Conservation (phyloP, 2,888 invertebrate species). For the Lottia scabra region DNA sequence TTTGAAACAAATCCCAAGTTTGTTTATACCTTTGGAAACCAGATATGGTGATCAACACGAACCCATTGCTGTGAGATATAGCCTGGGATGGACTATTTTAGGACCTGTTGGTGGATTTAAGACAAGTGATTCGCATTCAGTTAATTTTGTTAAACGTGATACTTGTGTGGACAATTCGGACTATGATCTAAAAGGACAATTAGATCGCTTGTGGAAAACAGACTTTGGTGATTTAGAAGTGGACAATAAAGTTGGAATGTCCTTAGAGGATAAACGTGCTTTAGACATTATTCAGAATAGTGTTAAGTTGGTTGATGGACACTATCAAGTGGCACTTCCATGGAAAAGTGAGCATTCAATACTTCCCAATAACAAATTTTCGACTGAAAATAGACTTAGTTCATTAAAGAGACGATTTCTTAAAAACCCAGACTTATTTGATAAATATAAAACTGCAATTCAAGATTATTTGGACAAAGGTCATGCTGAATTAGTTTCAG, state of each 20-base stretch:
- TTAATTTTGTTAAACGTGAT: not conserved
- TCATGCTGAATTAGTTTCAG: not conserved
- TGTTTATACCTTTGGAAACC: not conserved
- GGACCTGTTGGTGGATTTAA: not conserved
- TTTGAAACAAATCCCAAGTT: not conserved
- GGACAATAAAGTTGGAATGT: not conserved
- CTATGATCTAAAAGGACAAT: not conserved
- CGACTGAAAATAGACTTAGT: not conserved
- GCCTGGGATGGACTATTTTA: not conserved
- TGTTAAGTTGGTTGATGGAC: not conserved
- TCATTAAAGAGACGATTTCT: not conserved
- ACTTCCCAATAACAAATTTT: not conserved
- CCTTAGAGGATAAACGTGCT: not conserved
- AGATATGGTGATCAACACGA: not conserved
- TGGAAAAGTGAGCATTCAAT: not conserved
- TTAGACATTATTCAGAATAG: not conserved
- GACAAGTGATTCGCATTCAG: not conserved
- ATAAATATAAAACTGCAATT: slow-evolving; percentile 16
- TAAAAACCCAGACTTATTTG: slow-evolving; percentile 2
- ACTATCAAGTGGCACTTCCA: not conserved
- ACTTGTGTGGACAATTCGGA: not conserved
- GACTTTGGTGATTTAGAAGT: not conserved
- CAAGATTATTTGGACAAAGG: slow-evolving; percentile 7
- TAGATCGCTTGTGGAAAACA: not conserved
- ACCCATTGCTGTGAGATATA: not conserved